Conservation (phyloP, 2,797 vertebrate species). For the Micropoecilia bifurca region DNA sequence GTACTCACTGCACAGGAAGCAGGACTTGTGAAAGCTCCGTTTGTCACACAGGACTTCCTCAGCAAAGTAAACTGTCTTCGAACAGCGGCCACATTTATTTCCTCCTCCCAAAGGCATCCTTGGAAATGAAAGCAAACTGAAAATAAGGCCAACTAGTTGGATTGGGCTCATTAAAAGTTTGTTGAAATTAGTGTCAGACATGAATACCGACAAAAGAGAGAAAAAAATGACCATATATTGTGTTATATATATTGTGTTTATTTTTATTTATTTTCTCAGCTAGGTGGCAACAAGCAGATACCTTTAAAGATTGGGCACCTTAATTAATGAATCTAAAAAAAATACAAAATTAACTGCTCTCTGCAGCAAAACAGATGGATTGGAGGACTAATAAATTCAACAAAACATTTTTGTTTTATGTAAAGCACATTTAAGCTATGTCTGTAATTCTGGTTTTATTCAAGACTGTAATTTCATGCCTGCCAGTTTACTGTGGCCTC, state of each 20-base stretch:
- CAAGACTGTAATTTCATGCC: constrained; percentile 38
- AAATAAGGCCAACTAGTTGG: constrained; percentile 5
- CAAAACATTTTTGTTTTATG: background rate
- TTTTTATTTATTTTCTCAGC: background rate
- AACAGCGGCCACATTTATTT: constrained; percentile 93
- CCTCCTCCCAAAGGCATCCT: constrained; percentile 96
- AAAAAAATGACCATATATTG: background rate
- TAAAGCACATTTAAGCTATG: constrained; percentile 17
- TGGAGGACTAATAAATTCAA: constrained; percentile 10
- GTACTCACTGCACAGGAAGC: constrained; percentile 97
- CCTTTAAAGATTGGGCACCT: background rate
- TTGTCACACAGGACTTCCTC: constrained; percentile 96
- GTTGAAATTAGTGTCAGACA: background rate
- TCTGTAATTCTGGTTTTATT: constrained; percentile 33
- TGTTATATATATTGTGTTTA: background rate
- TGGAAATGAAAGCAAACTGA: background rate
- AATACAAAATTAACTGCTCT: too few relatives aligned
- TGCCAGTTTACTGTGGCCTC: constrained; percentile 51
- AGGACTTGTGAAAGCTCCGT: constrained; percentile 93
- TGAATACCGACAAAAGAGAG: background rate
- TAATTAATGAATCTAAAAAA: background rate
- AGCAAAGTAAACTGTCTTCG: constrained; percentile 93
- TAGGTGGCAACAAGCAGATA: background rate
- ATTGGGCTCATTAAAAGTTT: background rate
- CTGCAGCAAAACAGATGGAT: constrained; percentile 10